Evolutionary conservation across 2,888 invertebrate genomes (phyloP), one percentile per base, ranked within the genome.

Genomic region (Gibbula magus): DNA sequence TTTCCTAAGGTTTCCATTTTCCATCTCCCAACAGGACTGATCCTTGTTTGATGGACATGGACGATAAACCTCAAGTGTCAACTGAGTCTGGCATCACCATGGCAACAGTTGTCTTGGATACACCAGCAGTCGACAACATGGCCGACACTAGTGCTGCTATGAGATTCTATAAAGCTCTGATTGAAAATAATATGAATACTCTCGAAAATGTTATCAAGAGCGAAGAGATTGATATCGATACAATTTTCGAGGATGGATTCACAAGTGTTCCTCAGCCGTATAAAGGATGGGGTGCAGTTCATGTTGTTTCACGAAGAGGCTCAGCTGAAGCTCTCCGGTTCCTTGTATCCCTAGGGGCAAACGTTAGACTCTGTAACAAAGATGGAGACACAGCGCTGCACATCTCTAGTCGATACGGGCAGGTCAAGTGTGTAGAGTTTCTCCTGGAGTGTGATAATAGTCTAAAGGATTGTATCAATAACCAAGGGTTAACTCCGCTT

Each of bases 401-500:
- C 52, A 77, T 89, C 22, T 88, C 88, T 45, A 86, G 87, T 82
- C 89, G 89, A 82, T 81, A 87, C 85, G 90, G 88, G 13, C 84
- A 86, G 73, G 80, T 82, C 54, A 81, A 85, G 35, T 86, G 87
- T 84, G 87, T 87, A 2, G 79, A 84, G 20, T 84, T 84, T 54
- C 82, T 90, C 16, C 80, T 90, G 22, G 78, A 85, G n/a, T 81
- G 81, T 75, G 80, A 86, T 61, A 32, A 77, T 5, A 79, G 66
- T 56, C 76, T 88, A 39, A 86, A 87, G 75, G 86, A 90, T 83
- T 61, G 80, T n/a, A 84, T 85, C 22, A 88, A 89, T 78, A 84
- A 83, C 13, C 88, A 87, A 75, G 89, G 89, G n/a, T 79, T 88
- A n/a, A 89, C 90, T 54, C 87, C 90, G 3, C 78, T 90, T 16